Percentiles rank a stretch among this genome's conserved stretches.
These are phyloP conservation scores for Phrynocephalus guinanensis DNA, from an alignment of 2,797 vertebrate species.

Conservation along the genomic window DNA sequence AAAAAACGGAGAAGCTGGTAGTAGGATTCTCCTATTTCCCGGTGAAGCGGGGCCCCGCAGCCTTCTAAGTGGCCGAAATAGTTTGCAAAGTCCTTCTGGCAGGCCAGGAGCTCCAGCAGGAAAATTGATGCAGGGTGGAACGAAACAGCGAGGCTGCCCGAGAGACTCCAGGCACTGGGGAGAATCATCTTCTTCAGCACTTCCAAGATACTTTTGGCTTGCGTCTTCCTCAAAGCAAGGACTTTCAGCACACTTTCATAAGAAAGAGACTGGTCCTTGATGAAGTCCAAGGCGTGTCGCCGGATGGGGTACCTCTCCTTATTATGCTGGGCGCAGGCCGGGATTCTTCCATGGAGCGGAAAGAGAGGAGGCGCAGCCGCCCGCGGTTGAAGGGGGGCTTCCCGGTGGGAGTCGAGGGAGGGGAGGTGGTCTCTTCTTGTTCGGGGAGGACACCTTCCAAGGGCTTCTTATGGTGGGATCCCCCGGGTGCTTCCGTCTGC, in stretches of 20 bases:
- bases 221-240: slow-evolving; percentile 89
- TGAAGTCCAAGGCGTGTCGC: slow-evolving; percentile 90
- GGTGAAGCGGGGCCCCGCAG: too few relatives aligned
- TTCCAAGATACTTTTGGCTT: slow-evolving; percentile 88
- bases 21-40: too few relatives aligned
- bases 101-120: slow-evolving; percentile 92
- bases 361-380: slow-evolving; percentile 93
- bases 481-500: slow-evolving; percentile 54
- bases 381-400: slow-evolving; percentile 88
- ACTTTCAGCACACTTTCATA: slow-evolving; percentile 91
- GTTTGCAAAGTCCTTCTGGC: slow-evolving; percentile 96
- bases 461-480: slow-evolving; percentile 63
- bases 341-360: slow-evolving; percentile 91
- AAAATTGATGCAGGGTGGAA: slow-evolving; percentile 91
- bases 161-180: slow-evolving; percentile 86
- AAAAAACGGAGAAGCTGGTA: too few relatives aligned
- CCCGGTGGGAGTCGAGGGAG: slow-evolving; percentile 85
- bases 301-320: slow-evolving; percentile 91
- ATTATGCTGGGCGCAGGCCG: slow-evolving; percentile 80
- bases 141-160: slow-evolving; percentile 93
- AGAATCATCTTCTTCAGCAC: slow-evolving; percentile 87
- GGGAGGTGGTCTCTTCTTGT: slow-evolving; percentile 80
- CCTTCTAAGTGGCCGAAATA: too few relatives aligned
- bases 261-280: slow-evolving; percentile 92
- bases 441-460: slow-evolving; percentile 79